These are phyloP conservation scores for Yponomeuta sedellus DNA, from an alignment of 2,888 invertebrate species.

Conservation along the genomic window DNA sequence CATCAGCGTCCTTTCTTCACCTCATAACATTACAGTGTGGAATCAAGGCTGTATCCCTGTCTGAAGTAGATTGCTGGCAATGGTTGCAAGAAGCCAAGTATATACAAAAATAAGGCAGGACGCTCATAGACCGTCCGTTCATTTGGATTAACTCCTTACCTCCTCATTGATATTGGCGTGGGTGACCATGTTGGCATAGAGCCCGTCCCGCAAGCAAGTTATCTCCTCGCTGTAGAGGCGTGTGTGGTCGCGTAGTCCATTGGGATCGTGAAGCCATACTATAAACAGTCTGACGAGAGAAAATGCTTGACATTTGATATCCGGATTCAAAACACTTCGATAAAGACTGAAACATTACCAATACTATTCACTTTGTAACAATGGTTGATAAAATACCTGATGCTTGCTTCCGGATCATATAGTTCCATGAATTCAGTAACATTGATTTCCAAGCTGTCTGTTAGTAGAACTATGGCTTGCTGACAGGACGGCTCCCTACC, in stretches of 20 bases:
- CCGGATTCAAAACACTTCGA: no score
- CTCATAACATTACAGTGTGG: no score
- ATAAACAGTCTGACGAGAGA: neutral
- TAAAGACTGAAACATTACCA: neutral
- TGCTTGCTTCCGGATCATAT: slow-evolving; percentile 50
- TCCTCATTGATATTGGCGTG: slow-evolving; percentile 58
- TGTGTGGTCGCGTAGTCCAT: slow-evolving; percentile 56
- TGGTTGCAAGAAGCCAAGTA: no score
- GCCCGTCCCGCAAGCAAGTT: slow-evolving; percentile 57
- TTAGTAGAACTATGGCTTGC: slow-evolving; percentile 62
- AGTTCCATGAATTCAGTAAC: slow-evolving; percentile 42
- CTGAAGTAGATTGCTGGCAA: no score
- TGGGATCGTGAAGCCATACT: slow-evolving; percentile 60
- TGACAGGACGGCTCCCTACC: slow-evolving; percentile 54
- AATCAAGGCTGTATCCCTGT: no score
- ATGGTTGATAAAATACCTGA: slow-evolving; percentile 40
- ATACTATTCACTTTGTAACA: neutral
- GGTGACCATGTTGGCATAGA: slow-evolving; percentile 57
- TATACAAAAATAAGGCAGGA: no score
- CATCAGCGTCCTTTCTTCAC: no score
- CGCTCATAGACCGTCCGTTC: neutral
- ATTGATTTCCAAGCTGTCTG: slow-evolving; percentile 55
- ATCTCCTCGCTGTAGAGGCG: slow-evolving; percentile 41
- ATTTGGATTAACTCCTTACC: slow-evolving; percentile 27
- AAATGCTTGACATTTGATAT: no score